Base-by-base conservation (phyloP, 2,797 vertebrate species). In the Melanotaenia maccullochi region DNA sequence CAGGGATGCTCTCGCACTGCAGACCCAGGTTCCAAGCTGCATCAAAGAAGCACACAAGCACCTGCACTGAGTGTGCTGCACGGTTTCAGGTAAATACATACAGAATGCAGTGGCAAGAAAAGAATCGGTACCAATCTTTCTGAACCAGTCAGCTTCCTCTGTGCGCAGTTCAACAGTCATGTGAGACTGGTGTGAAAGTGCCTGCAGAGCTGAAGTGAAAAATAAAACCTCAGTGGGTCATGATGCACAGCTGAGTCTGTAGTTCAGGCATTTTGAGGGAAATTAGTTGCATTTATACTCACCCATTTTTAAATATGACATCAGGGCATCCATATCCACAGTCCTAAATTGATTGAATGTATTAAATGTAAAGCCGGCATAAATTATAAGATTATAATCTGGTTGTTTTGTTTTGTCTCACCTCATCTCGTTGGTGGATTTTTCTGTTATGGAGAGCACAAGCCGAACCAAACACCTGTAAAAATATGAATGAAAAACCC, bases 21-120 rank as follows among this genome's bases (percentile, higher is more conserved):
- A 98, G 88, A 71, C 96, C 97, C 38, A 93, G 90, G 84, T 98
- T 99, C 97, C 97, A 99, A 68, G 96, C 97, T 99, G 82, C 83
- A 73, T 90, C 69, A 85, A 38, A 91, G 47, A 56, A 75, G 64
- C 65, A 76, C 40, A 69, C 30, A 40, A 8, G 52, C 9, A 60
- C 47, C 63, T 25, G 47, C 67, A 68, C 59, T 65, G 16, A 83
- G 75, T 44, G 56, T 54, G 73, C 59, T 61, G 72, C 65, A 74
- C 52, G 44, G 75, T 66, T 66, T 82, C 6, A 68, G 61, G 55
- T 35, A 51, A 81, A 55, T 18, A 59, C 65, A 73, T 42, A 33
- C n/a, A 72, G 52, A 79, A 57, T 14, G 28, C 72, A 74, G 33
- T 70, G 61, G 62, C 33, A 57, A 35, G 60, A 36, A 78, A 33